Base-by-base conservation (phyloP, 2,113 vertebrate genomes). In the Eulacestoma nigropectus region DNA sequence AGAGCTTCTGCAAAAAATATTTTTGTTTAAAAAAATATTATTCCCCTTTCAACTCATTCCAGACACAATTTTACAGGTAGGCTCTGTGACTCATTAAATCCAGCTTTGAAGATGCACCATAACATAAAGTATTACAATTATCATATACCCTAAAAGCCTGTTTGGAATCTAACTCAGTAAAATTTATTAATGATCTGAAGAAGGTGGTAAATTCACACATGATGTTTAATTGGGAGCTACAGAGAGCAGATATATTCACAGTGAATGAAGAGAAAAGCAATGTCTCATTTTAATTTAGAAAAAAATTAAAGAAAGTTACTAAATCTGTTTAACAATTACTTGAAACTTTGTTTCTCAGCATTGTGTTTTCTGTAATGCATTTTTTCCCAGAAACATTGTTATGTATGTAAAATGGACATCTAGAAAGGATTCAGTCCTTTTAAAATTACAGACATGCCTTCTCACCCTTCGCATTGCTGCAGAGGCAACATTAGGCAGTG, bases 11-110 rank as follows among this genome's bases (percentile, higher is more conserved):
- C n/a, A 90, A 91, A 95, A 97, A 92, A 87, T 87, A 93, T 84
- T 94, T 97, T 56, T 70, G 49, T 41, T 93, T 70, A 37, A 81
- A 91, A 89, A 91, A 84, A 53, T 69, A 74, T 37, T 5, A 90
- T 86, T 94, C 88, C 91, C 68, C 89, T 97, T 97, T 97, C 94
- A 96, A 96, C 91, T 96, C 81, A 93, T 96, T 97, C 94, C 95
- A 97, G 94, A 87, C 90, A 95, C 74, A 93, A 84, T 95, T 97
- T 97, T 97, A 95, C 95, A 97, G 95, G 94, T 97, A 96, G 81
- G 47, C 69, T 95, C 65, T 94, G 92, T 89, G 85, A 92, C 69
- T 97, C 90, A 72, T 94, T 97, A 94, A 92, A 94, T 91, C 41
- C 72, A 86, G 84, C 96, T 97, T 97, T 97, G 95, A 96, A 96